Base-by-base conservation (phyloP, 2,797 vertebrate genomes). In the Champsocephalus gunnari region DNA sequence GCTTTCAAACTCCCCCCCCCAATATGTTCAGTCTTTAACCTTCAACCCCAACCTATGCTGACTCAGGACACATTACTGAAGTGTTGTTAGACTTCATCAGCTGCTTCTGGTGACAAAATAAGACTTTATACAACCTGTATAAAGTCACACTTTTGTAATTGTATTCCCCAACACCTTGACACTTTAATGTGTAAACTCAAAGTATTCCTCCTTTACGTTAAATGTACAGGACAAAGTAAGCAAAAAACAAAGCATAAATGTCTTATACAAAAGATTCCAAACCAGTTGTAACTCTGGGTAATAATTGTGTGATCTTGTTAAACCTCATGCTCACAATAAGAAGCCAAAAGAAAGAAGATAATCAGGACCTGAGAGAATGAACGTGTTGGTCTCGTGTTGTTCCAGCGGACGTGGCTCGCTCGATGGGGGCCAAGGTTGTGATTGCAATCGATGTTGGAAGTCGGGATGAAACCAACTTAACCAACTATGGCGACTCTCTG, bases 361-460 rank as follows among this genome's bases (percentile, higher is more conserved):
- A 41, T 17, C 9, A 19, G 50, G n/a, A 11, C 5, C 38, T 16
- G 16, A 3, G 24, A 6, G 4, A 41, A 28, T 47, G 8, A 55
- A 48, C 43, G 19, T 51, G 24, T 62, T 43, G 19, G 3, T 71
- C 5, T 60, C 3, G 0, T 50, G 28, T 14, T 76, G 51, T 0
- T 50, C 55, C 32, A 99, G 98, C 97, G 9, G 98, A 99, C 0
- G 97, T 98, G 10, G 96, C 97, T 32, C 95, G 95, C 75, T 97
- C 96, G 9, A 95, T 96, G 96, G 98, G 98, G 0, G 97, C 97
- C 1, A 99, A 99, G 83, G 95, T 98, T 64, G 97, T 99, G 84
- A 95, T 98, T 0, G 97, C 97, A 1, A 95, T 98, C 0, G 98
- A 99, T 0, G 97, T 98, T 71, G 98, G 98, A 75, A 99, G 96